phyloP scores from a whole-genome alignment of 1,140 invertebrate species.

The Zaprionus tsacasi region DNA sequence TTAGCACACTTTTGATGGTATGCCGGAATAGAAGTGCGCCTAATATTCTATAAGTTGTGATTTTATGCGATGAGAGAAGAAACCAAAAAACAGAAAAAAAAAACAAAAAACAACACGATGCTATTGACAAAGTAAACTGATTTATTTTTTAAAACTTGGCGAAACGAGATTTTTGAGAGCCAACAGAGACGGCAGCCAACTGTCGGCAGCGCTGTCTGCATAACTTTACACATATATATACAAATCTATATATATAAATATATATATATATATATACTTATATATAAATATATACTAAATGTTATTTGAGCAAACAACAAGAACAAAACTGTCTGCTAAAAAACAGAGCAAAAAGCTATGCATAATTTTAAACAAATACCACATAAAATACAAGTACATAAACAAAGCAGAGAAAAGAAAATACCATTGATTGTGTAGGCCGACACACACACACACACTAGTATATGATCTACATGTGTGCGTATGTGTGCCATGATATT shows the following conservation, averaged over 20 bases:
- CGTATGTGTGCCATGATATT: conserved; percentile 5
- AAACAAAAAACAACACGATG: conserved; percentile 34
- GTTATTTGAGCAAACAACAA: conserved; percentile 71
- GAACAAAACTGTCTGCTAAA: conserved; percentile 53
- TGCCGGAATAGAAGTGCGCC: conserved; percentile 48
- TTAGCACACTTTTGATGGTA: conserved; percentile 52
- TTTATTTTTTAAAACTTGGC: conserved; percentile 78
- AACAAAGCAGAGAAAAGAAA: conserved; percentile 48
- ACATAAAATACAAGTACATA: conserved; percentile 37
- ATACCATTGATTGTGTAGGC: conserved; percentile 54
- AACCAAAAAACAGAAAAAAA: conserved; percentile 23
- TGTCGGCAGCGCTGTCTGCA: conserved; percentile 64
- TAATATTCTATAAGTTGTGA: conserved; percentile 80
- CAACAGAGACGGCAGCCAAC: conserved; percentile 52
- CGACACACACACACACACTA: background rate
- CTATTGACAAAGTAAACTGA: conserved; percentile 75
- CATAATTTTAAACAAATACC: conserved; percentile 63
- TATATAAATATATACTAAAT: conserved; percentile 69
- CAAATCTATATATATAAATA: conserved; percentile 61
- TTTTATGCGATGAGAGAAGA: conserved; percentile 56
- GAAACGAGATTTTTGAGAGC: conserved; percentile 68
- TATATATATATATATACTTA: conserved; percentile 33
- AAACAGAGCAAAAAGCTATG: conserved; percentile 59
- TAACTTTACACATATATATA: conserved; percentile 63
- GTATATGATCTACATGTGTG: background rate